Evolutionary conservation across 1,140 invertebrate species (phyloP), one percentile per base, ranked within the genome.

Genomic region (Lordiphosa clarofinis): DNA sequence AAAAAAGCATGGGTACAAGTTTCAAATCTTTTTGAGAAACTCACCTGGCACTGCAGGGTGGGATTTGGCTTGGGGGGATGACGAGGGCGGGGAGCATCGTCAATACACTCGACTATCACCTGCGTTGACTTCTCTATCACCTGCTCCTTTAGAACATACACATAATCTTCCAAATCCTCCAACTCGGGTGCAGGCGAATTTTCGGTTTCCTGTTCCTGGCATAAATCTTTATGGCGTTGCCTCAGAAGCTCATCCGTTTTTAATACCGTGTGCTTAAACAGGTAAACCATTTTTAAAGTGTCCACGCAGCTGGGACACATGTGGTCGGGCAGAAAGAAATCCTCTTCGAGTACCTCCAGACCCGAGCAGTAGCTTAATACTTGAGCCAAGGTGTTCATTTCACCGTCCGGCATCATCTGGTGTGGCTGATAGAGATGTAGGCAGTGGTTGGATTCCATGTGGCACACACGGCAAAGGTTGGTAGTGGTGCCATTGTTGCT

Each of bases 291-390:
- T 0, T 19, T 40, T 8, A 84, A 46, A 8, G 40, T 7, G 2
- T 19, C 15, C 4, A 42, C 50, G 6, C 78, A 84, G 0, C 1
- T n/a, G 4, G 46, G 36, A 36, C 78, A 84, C 0, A 84, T 78
- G 21, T 73, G 55, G 2, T 33, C 19, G 5, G 78, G 78, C 44
- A 84, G 57, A 5, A 63, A 75, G 7, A 61, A 19, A 11, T 87
- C 75, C 11, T 56, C 42, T 12, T 69, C 55, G 6, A 66, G 19
- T 4, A 81, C 43, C 11, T 70, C 46, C 36, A 87, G 13, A 12
- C 68, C 71, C 19, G 59, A 42, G 54, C 74, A 79, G 44, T 69
- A 72, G 35, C 42, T 58, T 3, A 87, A 52, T 24, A 71, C 36
- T 7, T 19, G 44, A 8, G 73, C 73, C 33, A 87, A 38, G 0